phyloP scores from a whole-genome alignment of 2,797 vertebrate genomes.

The Sarcoramphus papa region DNA sequence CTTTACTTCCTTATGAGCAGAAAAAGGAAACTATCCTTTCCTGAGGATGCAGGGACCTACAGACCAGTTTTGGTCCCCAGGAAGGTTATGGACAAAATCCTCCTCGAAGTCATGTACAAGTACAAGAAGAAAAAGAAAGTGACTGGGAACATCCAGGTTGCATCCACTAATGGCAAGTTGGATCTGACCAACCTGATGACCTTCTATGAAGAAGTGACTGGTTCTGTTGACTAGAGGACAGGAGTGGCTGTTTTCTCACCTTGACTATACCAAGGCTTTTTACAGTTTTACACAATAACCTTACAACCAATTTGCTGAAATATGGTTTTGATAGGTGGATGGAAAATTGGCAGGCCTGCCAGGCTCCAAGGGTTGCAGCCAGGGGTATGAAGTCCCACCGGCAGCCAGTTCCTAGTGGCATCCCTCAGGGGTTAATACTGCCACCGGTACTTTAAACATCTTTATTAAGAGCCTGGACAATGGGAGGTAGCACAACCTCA shows the following conservation, averaged over 20 bases:
- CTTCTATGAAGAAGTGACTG: background rate
- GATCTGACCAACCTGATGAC: background rate
- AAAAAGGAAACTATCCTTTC: background rate
- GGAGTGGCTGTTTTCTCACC: background rate
- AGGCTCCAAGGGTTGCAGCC: background rate
- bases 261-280: background rate
- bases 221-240: background rate
- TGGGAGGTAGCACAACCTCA: background rate
- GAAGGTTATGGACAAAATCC: background rate
- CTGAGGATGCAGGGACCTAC: background rate
- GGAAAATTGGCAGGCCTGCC: background rate
- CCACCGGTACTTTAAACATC: background rate
- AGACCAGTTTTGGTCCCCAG: background rate
- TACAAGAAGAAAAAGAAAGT: background rate
- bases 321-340: background rate
- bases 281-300: background rate
- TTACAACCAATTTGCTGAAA: background rate
- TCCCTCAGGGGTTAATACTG: background rate
- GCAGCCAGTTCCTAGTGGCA: background rate
- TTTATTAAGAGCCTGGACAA: background rate
- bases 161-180: background rate
- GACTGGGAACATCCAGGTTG: background rate
- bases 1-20: background rate
- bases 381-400: background rate
- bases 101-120: background rate